phyloP scores from a whole-genome alignment of 2,797 vertebrate genomes.

The Anolis apletophallus region DNA sequence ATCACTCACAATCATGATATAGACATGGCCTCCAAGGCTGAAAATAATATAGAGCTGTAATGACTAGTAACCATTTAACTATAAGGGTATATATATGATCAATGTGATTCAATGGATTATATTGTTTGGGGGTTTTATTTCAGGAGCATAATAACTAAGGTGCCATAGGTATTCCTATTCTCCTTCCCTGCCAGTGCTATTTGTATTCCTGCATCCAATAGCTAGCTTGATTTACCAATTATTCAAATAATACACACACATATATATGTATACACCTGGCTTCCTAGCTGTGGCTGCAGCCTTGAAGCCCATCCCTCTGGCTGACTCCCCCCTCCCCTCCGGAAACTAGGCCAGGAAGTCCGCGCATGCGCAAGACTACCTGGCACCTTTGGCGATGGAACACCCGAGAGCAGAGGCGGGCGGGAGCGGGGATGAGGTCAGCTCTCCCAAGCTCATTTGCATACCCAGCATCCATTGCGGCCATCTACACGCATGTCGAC shows the following conservation, averaged over 20 bases:
- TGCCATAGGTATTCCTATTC: not conserved
- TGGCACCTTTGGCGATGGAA: not conserved
- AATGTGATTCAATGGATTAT: not conserved
- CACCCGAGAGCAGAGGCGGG: not conserved
- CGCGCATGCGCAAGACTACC: not conserved
- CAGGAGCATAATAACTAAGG: not conserved
- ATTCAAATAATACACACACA: too few species aligned
- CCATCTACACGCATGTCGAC: not conserved
- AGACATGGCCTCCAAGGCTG: too few species aligned
- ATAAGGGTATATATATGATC: not conserved
- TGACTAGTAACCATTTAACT: too few species aligned
- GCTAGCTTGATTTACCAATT: not conserved
- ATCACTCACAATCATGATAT: too few species aligned
- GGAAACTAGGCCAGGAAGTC: not conserved
- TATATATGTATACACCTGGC: too few species aligned
- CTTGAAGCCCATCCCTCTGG: fast-evolving
- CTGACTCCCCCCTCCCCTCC: not conserved
- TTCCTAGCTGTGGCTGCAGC: too few species aligned
- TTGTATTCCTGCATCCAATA: not conserved
- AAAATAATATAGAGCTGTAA: too few species aligned
- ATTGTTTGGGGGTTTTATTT: not conserved
- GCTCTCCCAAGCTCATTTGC: not conserved
- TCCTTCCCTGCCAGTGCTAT: not conserved
- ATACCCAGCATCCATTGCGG: constrained; percentile 9
- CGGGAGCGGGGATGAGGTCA: too few species aligned